A percentile compares a stretch with the other conserved stretches of the same genome.
Conservation (phyloP, 2,888 invertebrate species). For the Hesperia comma region DNA sequence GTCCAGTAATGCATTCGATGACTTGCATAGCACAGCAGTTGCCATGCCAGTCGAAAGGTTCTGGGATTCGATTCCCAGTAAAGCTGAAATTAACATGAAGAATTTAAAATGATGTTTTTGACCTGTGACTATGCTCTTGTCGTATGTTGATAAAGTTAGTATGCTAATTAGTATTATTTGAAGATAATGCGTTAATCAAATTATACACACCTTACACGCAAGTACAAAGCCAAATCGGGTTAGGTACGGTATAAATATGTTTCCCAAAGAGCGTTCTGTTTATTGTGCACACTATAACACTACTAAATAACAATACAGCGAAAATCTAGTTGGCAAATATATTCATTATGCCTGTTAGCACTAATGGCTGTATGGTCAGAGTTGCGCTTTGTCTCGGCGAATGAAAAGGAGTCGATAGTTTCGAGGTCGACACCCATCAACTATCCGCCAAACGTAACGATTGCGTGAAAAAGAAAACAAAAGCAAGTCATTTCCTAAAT, state of each 20-base stretch:
- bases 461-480: constrained; percentile 30
- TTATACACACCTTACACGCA: no score
- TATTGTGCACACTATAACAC: neutral
- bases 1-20: no score
- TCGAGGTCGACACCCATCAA: constrained; percentile 18
- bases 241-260: neutral
- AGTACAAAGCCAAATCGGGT: neutral
- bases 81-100: no score
- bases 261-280: constrained; percentile 1
- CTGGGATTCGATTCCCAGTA: no score
- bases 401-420: constrained; percentile 36
- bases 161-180: no score
- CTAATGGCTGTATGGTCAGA: constrained; percentile 27
- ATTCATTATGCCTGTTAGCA: constrained; percentile 29
- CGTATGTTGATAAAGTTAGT: no score
- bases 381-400: constrained; percentile 30
- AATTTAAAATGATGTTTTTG: no score
- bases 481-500: constrained; percentile 19
- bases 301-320: constrained; percentile 9
- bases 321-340: constrained; percentile 15
- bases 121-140: no score
- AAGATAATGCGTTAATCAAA: no score
- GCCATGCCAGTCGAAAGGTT: no score
- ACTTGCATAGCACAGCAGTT: no score
- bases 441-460: constrained; percentile 24